phyloP scores from a whole-genome alignment of 1,140 invertebrate genomes.

The Drosophila lini region DNA sequence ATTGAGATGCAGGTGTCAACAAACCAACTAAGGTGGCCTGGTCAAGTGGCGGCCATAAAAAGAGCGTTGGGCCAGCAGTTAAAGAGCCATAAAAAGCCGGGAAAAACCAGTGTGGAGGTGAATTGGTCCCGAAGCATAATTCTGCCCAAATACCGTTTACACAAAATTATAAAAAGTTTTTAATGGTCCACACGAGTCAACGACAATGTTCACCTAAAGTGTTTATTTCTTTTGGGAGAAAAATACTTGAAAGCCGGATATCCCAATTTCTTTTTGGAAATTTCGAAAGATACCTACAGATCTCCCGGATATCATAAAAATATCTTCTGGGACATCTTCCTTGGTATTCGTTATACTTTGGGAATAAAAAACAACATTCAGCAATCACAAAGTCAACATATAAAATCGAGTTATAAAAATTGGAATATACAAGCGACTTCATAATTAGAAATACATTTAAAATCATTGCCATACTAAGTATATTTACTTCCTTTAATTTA shows the following conservation, averaged over 20 bases:
- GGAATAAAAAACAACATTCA: not conserved
- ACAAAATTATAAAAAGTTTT: slow-evolving; percentile 45
- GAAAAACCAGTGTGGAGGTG: slow-evolving; percentile 29
- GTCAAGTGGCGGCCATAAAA: slow-evolving; percentile 67
- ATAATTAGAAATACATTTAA: not conserved
- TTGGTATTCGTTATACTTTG: not conserved
- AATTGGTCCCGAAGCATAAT: slow-evolving; percentile 49
- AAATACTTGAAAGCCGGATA: slow-evolving; percentile 53
- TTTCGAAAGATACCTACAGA: not conserved
- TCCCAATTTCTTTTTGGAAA: slow-evolving; percentile 48
- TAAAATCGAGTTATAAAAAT: too few species aligned
- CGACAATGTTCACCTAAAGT: slow-evolving; percentile 59
- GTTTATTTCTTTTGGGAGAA: slow-evolving; percentile 26
- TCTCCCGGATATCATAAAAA: not conserved
- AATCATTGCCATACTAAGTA: not conserved
- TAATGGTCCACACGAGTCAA: slow-evolving; percentile 72
- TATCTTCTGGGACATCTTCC: not conserved
- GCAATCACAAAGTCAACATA: not conserved
- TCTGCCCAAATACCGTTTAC: slow-evolving; percentile 45
- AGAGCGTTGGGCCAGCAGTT: slow-evolving; percentile 60
- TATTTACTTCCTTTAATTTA: too few species aligned
- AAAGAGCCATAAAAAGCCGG: slow-evolving; percentile 60
- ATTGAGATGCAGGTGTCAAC: slow-evolving; percentile 66
- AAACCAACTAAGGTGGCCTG: slow-evolving; percentile 57
- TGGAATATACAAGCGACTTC: too few species aligned